phyloP scores from a whole-genome alignment of 2,888 invertebrate species.

The Drosophila siamana region DNA sequence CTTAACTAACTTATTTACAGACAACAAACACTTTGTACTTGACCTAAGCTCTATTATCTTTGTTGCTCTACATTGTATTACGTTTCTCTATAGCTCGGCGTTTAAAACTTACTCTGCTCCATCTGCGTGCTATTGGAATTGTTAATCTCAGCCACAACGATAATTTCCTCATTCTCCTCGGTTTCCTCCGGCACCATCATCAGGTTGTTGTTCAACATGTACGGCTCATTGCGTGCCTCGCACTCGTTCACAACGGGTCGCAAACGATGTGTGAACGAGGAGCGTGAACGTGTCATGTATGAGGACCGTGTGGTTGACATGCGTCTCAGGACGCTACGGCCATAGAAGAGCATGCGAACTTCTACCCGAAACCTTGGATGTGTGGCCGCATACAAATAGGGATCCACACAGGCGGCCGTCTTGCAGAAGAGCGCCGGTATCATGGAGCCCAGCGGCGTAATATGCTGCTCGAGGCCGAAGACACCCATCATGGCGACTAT shows the following conservation, averaged over 20 bases:
- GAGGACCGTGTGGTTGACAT: conserved; percentile 82
- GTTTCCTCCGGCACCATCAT: conserved; percentile 78
- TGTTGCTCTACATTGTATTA: background rate
- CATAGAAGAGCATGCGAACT: conserved; percentile 79
- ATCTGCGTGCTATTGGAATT: conserved; percentile 46
- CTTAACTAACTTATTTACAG: background rate
- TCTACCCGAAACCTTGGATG: conserved; percentile 92
- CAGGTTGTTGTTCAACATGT: conserved; percentile 69
- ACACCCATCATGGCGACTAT: conserved; percentile 91
- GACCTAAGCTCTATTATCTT: background rate
- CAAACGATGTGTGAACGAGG: conserved; percentile 72
- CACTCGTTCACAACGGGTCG: conserved; percentile 45
- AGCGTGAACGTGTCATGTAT: conserved; percentile 74
- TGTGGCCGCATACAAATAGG: conserved; percentile 92
- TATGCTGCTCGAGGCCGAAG: conserved; percentile 87
- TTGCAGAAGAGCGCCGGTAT: conserved; percentile 93
- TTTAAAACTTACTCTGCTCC: conserved; percentile 75
- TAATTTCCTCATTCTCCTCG: conserved; percentile 74
- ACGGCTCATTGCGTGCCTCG: conserved; percentile 55
- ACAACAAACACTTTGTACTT: background rate
- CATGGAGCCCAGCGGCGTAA: conserved; percentile 91
- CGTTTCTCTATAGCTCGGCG: background rate
- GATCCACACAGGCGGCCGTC: conserved; percentile 92
- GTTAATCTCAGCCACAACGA: conserved; percentile 69
- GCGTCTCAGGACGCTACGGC: conserved; percentile 67